Conservation (phyloP, 2,888 invertebrate species). For the Drosophila kambysellisi region DNA sequence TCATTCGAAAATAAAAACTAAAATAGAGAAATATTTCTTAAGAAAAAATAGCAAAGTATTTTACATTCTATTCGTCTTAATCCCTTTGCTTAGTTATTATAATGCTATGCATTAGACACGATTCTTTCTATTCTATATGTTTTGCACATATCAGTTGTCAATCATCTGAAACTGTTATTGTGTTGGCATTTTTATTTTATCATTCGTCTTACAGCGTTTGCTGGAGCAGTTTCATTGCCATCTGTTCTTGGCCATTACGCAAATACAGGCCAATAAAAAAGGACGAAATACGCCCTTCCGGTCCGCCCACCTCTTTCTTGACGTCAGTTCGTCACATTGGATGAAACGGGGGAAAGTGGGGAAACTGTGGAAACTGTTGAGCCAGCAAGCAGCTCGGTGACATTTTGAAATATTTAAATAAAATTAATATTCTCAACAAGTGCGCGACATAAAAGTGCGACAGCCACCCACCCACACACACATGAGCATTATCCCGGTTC, state of each 20-base stretch:
- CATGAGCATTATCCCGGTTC: slow-evolving; percentile 31
- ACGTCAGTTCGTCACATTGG: slow-evolving; percentile 1
- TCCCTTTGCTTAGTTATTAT: neutral
- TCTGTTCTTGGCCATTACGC: slow-evolving; percentile 44
- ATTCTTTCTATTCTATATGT: neutral
- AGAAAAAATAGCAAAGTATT: neutral
- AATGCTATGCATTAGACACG: neutral
- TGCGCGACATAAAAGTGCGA: slow-evolving; percentile 67
- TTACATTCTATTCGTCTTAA: neutral
- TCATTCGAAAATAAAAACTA: neutral
- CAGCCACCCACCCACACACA: slow-evolving; percentile 49
- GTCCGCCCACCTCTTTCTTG: neutral
- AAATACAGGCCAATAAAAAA: slow-evolving; percentile 44
- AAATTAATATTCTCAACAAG: slow-evolving; percentile 79
- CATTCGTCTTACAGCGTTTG: slow-evolving; percentile 23
- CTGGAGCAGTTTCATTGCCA: slow-evolving; percentile 15
- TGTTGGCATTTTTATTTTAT: slow-evolving; percentile 6
- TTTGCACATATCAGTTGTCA: slow-evolving; percentile 26
- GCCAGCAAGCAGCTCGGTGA: slow-evolving; percentile 42
- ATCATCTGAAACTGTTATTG: slow-evolving; percentile 29
- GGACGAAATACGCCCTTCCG: neutral
- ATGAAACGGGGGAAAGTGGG: neutral
- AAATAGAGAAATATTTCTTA: neutral
- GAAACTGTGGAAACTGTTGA: slow-evolving; percentile 31
- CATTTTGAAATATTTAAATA: slow-evolving; percentile 69